Base-by-base conservation (phyloP, 2,113 vertebrate genomes). In the Channa maculata region DNA sequence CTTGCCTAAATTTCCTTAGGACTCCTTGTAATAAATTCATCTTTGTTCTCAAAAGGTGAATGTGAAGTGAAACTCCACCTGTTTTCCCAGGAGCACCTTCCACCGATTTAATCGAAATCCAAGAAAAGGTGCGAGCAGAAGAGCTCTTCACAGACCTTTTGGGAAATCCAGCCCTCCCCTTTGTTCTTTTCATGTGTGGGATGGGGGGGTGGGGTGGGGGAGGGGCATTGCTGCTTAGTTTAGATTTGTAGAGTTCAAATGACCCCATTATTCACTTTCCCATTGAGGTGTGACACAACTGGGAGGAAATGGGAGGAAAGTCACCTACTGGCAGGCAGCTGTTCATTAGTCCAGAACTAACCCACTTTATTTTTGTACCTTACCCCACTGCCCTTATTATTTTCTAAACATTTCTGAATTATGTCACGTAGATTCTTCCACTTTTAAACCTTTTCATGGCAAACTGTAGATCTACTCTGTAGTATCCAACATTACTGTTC, bases 31-130 rank as follows among this genome's bases (percentile, higher is more conserved):
- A 34, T 24, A 55, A 62, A 71, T 55, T 59, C 7, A 15, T 70
- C 36, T 69, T 43, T 60, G 14, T 65, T 59, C 5, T 44, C 55
- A 61, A 45, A 74, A 58, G 13, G 45, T 52, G 59, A 79, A 63
- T 75, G 65, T 61, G 80, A 86, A 67, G 11, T 58, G 14, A 81
- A 71, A 13, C 62, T 58, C 10, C 46, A 5, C 45, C 45, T 9
- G 45, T 73, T 78, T 79, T 62, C 65, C 75, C 62, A 12, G 55
- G 51, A 80, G 71, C 46, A 69, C 71, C 79, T 85, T 24, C 39
- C n/a, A 8, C 44, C 57, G 66, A 86, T 71, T 79, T 76, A 76
- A 81, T 86, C 55, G 71, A 62, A 82, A 82, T 71, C 61, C n/a
- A 66, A 59, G 62, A 46, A 49, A 62, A 84, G 50, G 68, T 64